Evolutionary conservation across 2,888 invertebrate species (phyloP).

Genomic region (Capitulum mitella): DNA sequence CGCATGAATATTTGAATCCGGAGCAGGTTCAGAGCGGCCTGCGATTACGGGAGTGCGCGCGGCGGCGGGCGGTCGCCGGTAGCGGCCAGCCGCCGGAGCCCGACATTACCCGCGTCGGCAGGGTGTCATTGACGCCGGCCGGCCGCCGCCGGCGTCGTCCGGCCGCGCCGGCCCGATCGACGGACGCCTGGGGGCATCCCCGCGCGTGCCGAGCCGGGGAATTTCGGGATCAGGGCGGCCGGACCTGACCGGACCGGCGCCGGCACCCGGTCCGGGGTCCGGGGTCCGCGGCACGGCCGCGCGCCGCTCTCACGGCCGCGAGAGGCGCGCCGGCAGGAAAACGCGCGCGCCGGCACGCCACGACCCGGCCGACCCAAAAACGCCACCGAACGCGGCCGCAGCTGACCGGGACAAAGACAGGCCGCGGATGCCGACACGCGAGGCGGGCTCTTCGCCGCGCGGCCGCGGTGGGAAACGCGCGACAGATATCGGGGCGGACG

Average conservation of each 20-base stretch:
- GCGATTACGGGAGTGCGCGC: slow-evolving; percentile 1
- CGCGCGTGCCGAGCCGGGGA: background rate
- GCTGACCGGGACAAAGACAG: background rate
- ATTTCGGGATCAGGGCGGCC: background rate
- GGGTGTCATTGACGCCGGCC: background rate
- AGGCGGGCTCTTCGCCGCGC: too few relatives aligned
- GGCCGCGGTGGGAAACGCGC: background rate
- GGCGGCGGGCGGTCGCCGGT: background rate
- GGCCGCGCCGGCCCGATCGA: background rate
- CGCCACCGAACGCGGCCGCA: background rate
- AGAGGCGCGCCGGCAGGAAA: background rate
- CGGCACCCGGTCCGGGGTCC: background rate
- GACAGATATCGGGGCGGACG: background rate
- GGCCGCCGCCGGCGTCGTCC: background rate
- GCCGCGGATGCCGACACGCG: background rate
- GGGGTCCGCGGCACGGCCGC: background rate
- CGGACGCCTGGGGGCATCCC: background rate
- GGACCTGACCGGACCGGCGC: background rate
- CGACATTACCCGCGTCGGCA: background rate
- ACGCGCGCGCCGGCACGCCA: background rate
- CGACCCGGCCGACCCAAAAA: background rate
- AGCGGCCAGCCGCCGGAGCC: background rate
- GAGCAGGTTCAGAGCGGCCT: background rate
- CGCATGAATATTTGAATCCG: slow-evolving; percentile 22
- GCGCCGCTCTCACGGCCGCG: background rate